Evolutionary conservation across 2,113 vertebrate species (phyloP), one percentile per base, ranked within the genome.

Genomic region (Heptranchias perlo): DNA sequence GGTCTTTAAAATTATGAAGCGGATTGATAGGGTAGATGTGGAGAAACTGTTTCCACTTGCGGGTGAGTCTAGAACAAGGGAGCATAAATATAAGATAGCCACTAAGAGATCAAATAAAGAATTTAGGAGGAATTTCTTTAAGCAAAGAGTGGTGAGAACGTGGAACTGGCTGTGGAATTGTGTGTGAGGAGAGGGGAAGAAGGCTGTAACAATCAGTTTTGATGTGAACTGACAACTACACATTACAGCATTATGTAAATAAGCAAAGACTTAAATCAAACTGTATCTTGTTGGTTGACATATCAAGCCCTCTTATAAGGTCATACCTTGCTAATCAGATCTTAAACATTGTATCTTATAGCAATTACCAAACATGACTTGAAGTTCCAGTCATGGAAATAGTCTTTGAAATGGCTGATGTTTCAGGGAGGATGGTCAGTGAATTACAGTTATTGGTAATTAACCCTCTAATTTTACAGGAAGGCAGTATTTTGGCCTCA

Each of bases 201-300:
- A 47, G 31, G 64, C 10, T 67, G 44, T 47, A 94, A 94, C 44
- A 44, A 94, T 94, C 61, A 44, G 92, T 64, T 31, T 47, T 94
- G 93, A 69, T 69, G 44, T 49, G 93, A 28, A 69, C 62, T 52
- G 94, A 95, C 94, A 95, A 95, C 65, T 95, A 64, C 47, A 95
- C 13, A 47, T 95, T 95, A 73, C 65, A 49, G 44, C 44, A 95
- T 73, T 95, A 95, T 95, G 94, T 73, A 95, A 95, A 73, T 95
- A 95, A 95, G 65, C 65, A 69, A 47, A 52, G 65, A 69, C 65
- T 52, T 91, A 67, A 73, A 95, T 73, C 94, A 95, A 91, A 47
- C 94, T 69, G 25, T 73, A 69, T 69, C 47, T 69, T 69, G 65
- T 95, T 69, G 94, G 13, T 95, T 95, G 94, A 73, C 65, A 95